Percentiles rank a stretch among this genome's conserved stretches.
phyloP scores from a whole-genome alignment of 2,113 vertebrate genomes.

The Neodontobutis hainanensis region DNA sequence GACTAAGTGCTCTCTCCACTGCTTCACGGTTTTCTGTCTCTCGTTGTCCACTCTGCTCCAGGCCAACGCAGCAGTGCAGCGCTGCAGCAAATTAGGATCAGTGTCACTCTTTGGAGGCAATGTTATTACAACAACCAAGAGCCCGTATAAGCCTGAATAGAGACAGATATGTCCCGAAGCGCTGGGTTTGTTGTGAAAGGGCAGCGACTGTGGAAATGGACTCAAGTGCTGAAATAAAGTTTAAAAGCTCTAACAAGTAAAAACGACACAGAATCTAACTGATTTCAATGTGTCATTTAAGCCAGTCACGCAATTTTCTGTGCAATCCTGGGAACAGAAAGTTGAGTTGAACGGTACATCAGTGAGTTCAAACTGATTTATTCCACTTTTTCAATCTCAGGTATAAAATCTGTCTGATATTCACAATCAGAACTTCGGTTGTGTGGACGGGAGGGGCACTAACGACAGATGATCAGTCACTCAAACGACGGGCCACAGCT shows the following conservation, averaged over 20 bases:
- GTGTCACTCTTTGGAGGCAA: slow-evolving; percentile 36
- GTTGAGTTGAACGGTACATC: too few species aligned
- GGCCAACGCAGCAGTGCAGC: slow-evolving; percentile 69
- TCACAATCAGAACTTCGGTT: too few species aligned
- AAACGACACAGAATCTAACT: neutral
- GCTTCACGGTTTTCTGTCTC: neutral
- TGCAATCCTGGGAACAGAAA: too few species aligned
- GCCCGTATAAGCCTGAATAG: slow-evolving; percentile 14
- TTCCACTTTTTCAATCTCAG: too few species aligned
- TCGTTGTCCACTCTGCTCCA: slow-evolving; percentile 67
- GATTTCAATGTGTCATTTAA: neutral
- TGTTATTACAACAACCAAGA: slow-evolving; percentile 39
- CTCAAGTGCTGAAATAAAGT: neutral
- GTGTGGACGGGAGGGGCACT: too few species aligned
- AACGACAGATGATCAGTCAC: too few species aligned
- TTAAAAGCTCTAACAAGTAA: neutral
- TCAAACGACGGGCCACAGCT: too few species aligned
- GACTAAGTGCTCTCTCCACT: neutral
- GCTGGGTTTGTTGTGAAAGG: neutral
- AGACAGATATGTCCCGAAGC: neutral
- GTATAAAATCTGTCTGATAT: too few species aligned
- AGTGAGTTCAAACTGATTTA: too few species aligned
- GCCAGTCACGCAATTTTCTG: too few species aligned
- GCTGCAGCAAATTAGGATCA: slow-evolving; percentile 45
- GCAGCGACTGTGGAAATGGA: neutral